Conservation (phyloP, 2,797 vertebrate genomes). For the Ceryle rudis region DNA sequence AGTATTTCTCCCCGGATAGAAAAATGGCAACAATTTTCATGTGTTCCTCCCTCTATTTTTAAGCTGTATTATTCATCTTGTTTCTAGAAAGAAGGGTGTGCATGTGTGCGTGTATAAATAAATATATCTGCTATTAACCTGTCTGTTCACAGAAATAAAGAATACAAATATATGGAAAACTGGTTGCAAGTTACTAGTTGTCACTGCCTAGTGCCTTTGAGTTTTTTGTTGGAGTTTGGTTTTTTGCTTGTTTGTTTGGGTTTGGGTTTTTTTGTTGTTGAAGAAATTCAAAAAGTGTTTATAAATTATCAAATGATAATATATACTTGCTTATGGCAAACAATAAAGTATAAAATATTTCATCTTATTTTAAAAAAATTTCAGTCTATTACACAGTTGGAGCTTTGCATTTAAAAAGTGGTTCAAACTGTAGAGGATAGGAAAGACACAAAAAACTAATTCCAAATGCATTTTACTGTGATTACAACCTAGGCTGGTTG, state of each 20-base stretch:
- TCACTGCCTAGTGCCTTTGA: not conserved
- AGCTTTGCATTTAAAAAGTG: not conserved
- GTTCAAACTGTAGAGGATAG: not conserved
- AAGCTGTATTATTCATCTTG: not conserved
- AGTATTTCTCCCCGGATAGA: not conserved
- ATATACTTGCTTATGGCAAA: not conserved
- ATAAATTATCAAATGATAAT: not conserved
- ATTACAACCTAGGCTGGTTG: not conserved
- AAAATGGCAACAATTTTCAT: not conserved
- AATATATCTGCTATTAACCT: not conserved
- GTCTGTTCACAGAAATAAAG: not conserved
- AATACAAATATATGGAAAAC: not conserved
- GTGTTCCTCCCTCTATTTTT: not conserved
- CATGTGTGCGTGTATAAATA: too few species aligned
- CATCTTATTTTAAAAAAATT: not conserved
- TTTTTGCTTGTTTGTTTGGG: not conserved
- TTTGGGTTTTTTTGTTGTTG: not conserved
- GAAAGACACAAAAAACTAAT: not conserved
- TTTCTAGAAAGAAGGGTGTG: not conserved
- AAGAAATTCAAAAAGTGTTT: not conserved
- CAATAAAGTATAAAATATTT: not conserved
- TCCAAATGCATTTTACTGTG: not conserved
- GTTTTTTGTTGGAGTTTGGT: not conserved
- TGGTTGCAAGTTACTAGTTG: not conserved
- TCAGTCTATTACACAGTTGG: not conserved